Conservation (phyloP, 2,888 invertebrate genomes). For the Mesorhabditis spiculigera region DNA sequence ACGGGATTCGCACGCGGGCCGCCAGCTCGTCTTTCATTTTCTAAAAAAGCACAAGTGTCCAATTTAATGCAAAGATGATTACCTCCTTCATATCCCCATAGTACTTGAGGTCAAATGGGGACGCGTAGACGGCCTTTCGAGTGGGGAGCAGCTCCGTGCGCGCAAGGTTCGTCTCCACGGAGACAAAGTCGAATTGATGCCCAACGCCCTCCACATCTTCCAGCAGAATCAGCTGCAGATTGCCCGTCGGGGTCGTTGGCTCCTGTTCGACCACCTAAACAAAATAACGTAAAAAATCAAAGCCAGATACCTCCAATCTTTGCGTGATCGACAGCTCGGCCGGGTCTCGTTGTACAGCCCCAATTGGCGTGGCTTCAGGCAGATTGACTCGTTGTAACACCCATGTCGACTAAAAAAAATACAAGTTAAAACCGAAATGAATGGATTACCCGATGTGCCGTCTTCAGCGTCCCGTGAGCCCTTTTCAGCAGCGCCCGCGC, state of each 20-base stretch:
- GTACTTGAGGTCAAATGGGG: slow-evolving; percentile 54
- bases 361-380: slow-evolving; percentile 37
- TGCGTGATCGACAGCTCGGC: slow-evolving; percentile 42
- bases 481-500: too few relatives aligned
- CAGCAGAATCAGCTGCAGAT: slow-evolving; percentile 48
- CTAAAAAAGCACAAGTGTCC: slow-evolving; percentile 20
- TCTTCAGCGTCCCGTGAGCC: too few relatives aligned
- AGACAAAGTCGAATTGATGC: slow-evolving; percentile 52
- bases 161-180: slow-evolving; percentile 38
- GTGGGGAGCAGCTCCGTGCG: slow-evolving; percentile 42
- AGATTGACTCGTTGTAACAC: slow-evolving; percentile 41
- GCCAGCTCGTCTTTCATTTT: slow-evolving; percentile 52
- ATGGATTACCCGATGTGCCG: too few relatives aligned
- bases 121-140: slow-evolving; percentile 51
- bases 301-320: slow-evolving; percentile 33
- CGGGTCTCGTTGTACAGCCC: slow-evolving; percentile 45
- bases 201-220: slow-evolving; percentile 55
- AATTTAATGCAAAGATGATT: slow-evolving; percentile 8
- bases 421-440: too few relatives aligned
- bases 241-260: slow-evolving; percentile 37
- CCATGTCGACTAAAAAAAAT: slow-evolving; percentile 38
- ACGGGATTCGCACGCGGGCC: slow-evolving; percentile 47
- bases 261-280: slow-evolving; percentile 31
- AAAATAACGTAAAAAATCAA: not conserved
- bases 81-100: slow-evolving; percentile 52